Base-by-base conservation (phyloP, 2,113 vertebrate species). In the Egretta garzetta region DNA sequence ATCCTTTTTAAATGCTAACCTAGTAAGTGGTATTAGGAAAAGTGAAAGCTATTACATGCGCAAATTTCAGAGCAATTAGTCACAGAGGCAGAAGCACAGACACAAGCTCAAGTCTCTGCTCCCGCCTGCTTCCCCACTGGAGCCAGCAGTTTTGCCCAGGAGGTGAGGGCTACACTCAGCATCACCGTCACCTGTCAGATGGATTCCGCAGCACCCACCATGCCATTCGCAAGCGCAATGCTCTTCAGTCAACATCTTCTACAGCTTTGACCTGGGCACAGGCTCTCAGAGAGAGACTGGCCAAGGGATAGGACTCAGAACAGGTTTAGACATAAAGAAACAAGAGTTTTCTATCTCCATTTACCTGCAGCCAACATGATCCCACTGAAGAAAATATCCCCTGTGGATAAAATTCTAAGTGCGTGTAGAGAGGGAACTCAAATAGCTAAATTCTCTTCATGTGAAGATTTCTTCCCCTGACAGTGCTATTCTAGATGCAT, bases 401-500 rank as follows among this genome's bases (percentile, higher is more conserved):
- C 43, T 18, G n/a, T 45, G 43, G 37, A 80, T 62, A 66, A 96
- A 89, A 50, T 37, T 45, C 49, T 87, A 70, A 91, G 35, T 72
- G 74, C 62, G 23, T 37, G 22, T 37, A 85, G 60, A 91, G 85
- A 72, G 39, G 53, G 53, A 94, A 90, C 59, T 60, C 60, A 95
- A 95, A 94, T 82, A 95, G 90, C 87, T 90, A n/a, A 70, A 88
- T 90, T 91, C 88, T 88, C 70, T 60, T 95, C 74, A 32, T 68
- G 84, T 73, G 86, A 94, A 96, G 83, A 81, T 91, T 87, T 81
- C 84, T 95, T 76, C 50, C 80, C 70, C 58, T 63, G 62, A 79
- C 74, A 85, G 91, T 68, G 89, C 84, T 96, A 96, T 95, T 97
- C 90, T 86, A 89, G 91, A 89, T 85, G 70, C 93, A 96, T 96